phyloP scores from a whole-genome alignment of 2,113 vertebrate genomes.

The Mesoclemmys tuberculata region DNA sequence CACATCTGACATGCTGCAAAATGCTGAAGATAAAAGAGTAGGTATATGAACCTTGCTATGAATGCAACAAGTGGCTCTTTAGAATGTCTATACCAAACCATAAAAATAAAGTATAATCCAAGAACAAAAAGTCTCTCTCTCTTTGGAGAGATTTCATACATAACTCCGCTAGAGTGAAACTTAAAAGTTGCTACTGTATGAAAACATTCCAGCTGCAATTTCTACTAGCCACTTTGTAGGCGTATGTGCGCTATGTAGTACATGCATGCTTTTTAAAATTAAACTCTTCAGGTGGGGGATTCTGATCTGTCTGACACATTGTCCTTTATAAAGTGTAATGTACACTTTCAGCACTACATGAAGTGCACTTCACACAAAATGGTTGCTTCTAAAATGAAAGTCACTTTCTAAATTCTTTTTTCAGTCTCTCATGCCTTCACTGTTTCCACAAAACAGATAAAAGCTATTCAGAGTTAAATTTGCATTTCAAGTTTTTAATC shows the following conservation, averaged over 20 bases:
- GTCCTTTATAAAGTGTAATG: background rate
- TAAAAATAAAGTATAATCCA: background rate
- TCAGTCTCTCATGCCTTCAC: background rate
- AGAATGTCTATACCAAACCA: background rate
- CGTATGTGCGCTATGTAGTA: background rate
- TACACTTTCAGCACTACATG: background rate
- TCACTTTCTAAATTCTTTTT: background rate
- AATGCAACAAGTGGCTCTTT: background rate
- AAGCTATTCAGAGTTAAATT: background rate
- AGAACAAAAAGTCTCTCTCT: background rate
- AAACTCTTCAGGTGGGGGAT: background rate
- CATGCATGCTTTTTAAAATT: background rate
- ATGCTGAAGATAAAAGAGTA: background rate
- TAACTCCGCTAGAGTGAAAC: background rate
- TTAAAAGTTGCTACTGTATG: background rate
- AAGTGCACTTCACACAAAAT: background rate
- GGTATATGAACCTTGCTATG: fast-evolving
- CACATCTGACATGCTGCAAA: fast-evolving
- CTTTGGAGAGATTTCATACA: background rate
- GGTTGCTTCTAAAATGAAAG: background rate
- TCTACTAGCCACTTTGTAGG: background rate
- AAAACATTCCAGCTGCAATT: background rate
- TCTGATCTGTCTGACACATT: background rate
- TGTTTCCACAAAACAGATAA: background rate
- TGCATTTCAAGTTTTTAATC: background rate